Evolutionary conservation across 2,888 invertebrate genomes (phyloP).

Genomic region (Pheosia tremula): DNA sequence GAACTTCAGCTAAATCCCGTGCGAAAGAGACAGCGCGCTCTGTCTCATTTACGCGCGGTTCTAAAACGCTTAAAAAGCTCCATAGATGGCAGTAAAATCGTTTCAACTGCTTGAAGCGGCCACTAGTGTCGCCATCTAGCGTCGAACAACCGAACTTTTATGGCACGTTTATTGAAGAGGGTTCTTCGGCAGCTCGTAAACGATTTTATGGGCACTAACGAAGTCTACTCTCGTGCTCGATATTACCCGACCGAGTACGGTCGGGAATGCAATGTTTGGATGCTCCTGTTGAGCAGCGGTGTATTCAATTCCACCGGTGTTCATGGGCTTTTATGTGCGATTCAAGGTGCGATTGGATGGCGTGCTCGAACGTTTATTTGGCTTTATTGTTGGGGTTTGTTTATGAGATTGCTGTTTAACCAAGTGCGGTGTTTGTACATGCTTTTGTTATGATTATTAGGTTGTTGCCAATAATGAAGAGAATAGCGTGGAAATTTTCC

Average conservation of each 20-base stretch:
- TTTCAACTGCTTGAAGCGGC: constrained; percentile 76
- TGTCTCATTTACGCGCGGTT: constrained; percentile 52
- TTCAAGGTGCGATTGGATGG: constrained; percentile 85
- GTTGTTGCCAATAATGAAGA: constrained; percentile 75
- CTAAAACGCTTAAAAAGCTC: constrained; percentile 79
- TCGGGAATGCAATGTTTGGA: constrained; percentile 78
- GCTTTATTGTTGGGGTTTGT: constrained; percentile 84
- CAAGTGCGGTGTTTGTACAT: constrained; percentile 81
- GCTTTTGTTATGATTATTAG: constrained; percentile 83
- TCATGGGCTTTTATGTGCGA: constrained; percentile 83
- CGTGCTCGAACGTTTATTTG: constrained; percentile 84
- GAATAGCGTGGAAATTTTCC: constrained; percentile 64
- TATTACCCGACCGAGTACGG: constrained; percentile 81
- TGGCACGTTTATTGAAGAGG: constrained; percentile 83
- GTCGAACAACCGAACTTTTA: constrained; percentile 82
- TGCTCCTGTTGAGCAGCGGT: constrained; percentile 75
- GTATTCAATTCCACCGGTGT: constrained; percentile 82
- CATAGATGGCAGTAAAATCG: constrained; percentile 84
- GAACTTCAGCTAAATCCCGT: constrained; percentile 52
- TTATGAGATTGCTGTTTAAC: constrained; percentile 84
- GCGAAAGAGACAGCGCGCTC: constrained; percentile 44
- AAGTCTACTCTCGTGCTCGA: constrained; percentile 79
- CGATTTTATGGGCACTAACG: constrained; percentile 83
- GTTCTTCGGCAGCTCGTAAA: constrained; percentile 84
- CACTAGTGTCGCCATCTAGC: constrained; percentile 83